Evolutionary conservation across 2,888 invertebrate species (phyloP).

Genomic region (Crematogaster levior): DNA sequence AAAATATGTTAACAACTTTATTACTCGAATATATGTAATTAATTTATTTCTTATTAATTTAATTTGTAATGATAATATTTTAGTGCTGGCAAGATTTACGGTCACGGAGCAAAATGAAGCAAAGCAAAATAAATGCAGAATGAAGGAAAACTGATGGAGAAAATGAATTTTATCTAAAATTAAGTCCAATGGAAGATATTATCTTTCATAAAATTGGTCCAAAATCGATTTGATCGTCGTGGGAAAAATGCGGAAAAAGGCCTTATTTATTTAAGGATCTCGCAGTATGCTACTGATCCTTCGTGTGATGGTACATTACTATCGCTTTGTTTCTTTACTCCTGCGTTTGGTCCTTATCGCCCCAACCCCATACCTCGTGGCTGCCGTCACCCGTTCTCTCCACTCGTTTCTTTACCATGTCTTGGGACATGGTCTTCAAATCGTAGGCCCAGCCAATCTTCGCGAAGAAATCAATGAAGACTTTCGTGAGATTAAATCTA

Average conservation of each 20-base stretch:
- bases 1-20: too few relatives aligned
- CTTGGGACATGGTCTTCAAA: conserved; percentile 91
- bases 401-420: conserved; percentile 90
- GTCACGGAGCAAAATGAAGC: background rate
- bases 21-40: too few relatives aligned
- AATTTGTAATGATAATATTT: background rate
- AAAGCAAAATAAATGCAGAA: conserved; percentile 25
- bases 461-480: conserved; percentile 90
- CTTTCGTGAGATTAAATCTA: conserved; percentile 86
- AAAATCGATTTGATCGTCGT: background rate
- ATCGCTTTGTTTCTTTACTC: conserved; percentile 78
- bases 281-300: conserved; percentile 27
- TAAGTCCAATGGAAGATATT: background rate
- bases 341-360: conserved; percentile 82
- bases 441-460: conserved; percentile 95
- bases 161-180: background rate
- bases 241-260: background rate
- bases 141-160: background rate
- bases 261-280: background rate
- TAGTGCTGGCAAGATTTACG: conserved; percentile 15
- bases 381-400: conserved; percentile 91
- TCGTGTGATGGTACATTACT: conserved; percentile 42
- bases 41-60: too few relatives aligned
- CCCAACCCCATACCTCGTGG: conserved; percentile 91
- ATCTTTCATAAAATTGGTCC: background rate